Base-by-base conservation (phyloP, 1,140 invertebrate genomes). In the Philopotamus ludificatus region DNA sequence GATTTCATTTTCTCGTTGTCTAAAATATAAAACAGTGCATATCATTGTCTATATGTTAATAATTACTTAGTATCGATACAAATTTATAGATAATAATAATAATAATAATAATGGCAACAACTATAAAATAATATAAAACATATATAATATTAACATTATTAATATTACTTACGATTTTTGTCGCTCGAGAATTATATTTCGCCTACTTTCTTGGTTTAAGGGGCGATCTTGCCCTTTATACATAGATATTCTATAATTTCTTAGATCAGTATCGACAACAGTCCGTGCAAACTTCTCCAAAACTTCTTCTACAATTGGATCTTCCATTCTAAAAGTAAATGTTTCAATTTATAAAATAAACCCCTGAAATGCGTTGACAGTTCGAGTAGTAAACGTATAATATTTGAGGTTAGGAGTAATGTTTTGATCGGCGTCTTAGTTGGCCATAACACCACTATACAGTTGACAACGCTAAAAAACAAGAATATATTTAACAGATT, bases 201-300 rank as follows among this genome's bases (percentile, higher is more conserved):
- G 72, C 21, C 78, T 72, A 65, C 77, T 73, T 62, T 79, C 77
- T 71, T 79, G 78, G 39, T 75, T 72, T 9, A 73, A 71, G 1
- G 18, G 41, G n/a, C 23, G 73, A 68, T 66, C 71, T 74, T 39
- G 74, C 74, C 71, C 77, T 77, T 15, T 76, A 58, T 3, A 63
- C 67, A 65, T 74, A 71, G 67, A 71, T 72, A 44, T 70, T 67
- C 12, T 62, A 69, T 49, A 70, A 70, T 49, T 45, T 65, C 50
- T 71, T 49, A 60, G 65, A 51, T 62, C 50, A 16, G 49, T 20
- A 60, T 50, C 62, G n/a, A 63, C 62, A n/a, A 75, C 44, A n/a
- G 72, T 71, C 8, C 57, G 70, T 64, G 72, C 69, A 51, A 79
- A 70, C 69, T 71, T 72, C 54, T 75, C 71, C 16, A 78, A 26